phyloP scores from a whole-genome alignment of 2,888 invertebrate species.

The Spisula solida region DNA sequence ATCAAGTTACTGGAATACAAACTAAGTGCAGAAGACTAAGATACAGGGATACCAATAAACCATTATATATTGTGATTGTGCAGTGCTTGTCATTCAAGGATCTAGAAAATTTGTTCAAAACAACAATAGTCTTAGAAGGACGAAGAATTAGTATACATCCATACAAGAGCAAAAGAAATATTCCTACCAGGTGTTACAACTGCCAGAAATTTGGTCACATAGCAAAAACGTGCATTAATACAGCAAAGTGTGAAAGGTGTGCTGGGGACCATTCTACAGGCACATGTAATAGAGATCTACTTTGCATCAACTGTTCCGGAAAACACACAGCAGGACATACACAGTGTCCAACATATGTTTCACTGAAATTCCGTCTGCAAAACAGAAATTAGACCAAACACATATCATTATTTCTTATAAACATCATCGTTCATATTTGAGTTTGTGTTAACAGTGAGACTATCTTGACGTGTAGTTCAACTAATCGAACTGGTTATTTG shows the following conservation, averaged over 20 bases:
- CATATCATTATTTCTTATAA: background rate
- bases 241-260: slow-evolving; percentile 39
- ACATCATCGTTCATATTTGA: too few relatives aligned
- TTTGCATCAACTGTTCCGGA: slow-evolving; percentile 21
- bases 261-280: background rate
- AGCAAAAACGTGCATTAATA: slow-evolving; percentile 15
- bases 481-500: background rate
- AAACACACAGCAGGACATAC: background rate
- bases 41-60: slow-evolving; percentile 26
- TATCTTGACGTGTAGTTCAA: background rate
- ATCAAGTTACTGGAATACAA: background rate
- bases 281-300: background rate
- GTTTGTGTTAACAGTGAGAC: background rate
- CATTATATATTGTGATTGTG: background rate
- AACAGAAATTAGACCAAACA: background rate
- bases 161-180: slow-evolving; percentile 30
- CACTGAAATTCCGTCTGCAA: background rate
- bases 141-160: background rate
- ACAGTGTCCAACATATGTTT: background rate
- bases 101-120: background rate
- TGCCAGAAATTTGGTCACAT: slow-evolving; percentile 46
- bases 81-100: background rate
- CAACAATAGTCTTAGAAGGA: background rate
- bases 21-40: slow-evolving; percentile 19
- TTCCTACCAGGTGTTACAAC: slow-evolving; percentile 44